These are phyloP conservation scores for Anas platyrhynchos DNA, from an alignment of 2,113 vertebrate genomes.

Conservation along the genomic window DNA sequence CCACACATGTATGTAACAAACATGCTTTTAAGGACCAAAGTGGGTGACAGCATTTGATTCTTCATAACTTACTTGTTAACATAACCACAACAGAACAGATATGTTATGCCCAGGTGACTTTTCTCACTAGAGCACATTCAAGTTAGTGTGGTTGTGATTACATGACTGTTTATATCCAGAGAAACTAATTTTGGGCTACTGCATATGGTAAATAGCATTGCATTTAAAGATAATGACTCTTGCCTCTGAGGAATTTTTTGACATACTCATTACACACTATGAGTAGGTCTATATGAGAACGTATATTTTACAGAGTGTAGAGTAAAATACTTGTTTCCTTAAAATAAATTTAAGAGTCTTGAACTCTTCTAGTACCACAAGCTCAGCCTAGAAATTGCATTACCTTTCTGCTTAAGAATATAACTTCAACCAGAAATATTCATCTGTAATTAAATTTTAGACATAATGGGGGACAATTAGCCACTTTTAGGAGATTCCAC, in stretches of 20 bases:
- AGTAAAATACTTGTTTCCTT: background rate
- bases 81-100: background rate
- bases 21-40: background rate
- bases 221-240: background rate
- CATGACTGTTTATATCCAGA: background rate
- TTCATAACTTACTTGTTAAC: background rate
- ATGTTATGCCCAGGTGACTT: background rate
- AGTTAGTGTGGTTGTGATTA: background rate
- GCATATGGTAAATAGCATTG: background rate
- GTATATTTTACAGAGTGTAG: background rate
- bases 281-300: background rate
- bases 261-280: background rate
- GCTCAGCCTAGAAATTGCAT: background rate
- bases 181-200: background rate
- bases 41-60: background rate
- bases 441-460: constrained; percentile 42
- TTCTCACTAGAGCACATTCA: background rate
- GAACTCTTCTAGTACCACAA: background rate
- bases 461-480: background rate
- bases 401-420: background rate
- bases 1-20: background rate
- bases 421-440: constrained; percentile 53
- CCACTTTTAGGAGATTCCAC: constrained; percentile 9
- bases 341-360: background rate
- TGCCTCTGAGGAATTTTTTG: background rate